Conservation (phyloP, 2,797 vertebrate genomes). For the Diceros bicornis region DNA sequence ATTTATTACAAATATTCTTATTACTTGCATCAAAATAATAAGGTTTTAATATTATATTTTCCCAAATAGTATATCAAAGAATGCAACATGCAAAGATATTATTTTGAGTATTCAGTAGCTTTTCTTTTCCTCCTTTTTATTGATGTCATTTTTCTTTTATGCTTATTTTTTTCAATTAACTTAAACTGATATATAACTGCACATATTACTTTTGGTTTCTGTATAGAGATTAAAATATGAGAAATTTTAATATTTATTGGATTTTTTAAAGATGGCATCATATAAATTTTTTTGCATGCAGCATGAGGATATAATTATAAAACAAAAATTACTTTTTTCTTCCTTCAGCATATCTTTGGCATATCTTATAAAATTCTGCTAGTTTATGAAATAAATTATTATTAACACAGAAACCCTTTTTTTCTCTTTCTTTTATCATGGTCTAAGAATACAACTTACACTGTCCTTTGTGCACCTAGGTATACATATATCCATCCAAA, state of each 20-base stretch:
- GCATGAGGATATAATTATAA: neutral
- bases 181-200: neutral
- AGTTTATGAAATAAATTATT: neutral
- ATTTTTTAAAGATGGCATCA: neutral
- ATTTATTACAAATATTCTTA: neutral
- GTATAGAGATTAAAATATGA: neutral
- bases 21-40: neutral
- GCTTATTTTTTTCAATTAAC: neutral
- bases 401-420: neutral
- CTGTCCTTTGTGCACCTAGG: neutral
- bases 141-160: neutral
- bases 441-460: neutral
- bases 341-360: neutral
- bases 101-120: neutral
- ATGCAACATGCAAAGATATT: neutral
- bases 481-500: neutral
- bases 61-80: neutral
- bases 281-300: neutral
- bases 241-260: neutral
- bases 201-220: neutral
- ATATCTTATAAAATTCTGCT: neutral
- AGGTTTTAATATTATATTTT: neutral
- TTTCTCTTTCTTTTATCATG: neutral
- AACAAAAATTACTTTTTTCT: neutral
- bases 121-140: neutral